These are phyloP conservation scores for Saccostrea glomerata DNA, from an alignment of 1,140 invertebrate genomes.

Conservation along the genomic window DNA sequence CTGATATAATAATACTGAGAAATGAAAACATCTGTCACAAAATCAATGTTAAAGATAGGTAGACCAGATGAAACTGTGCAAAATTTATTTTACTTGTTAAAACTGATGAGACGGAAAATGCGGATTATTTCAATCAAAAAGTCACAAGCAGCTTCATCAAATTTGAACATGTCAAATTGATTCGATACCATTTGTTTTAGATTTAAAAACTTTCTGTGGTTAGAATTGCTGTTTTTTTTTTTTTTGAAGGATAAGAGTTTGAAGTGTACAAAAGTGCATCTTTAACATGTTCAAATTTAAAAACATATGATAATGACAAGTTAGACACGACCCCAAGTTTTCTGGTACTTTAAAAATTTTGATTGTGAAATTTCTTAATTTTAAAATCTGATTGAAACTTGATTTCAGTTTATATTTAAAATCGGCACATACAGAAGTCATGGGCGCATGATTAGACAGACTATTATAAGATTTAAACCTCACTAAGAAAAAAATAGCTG, in stretches of 20 bases:
- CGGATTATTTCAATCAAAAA: too few species aligned
- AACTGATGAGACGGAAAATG: too few species aligned
- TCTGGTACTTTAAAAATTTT: neutral
- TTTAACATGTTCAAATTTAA: too few species aligned
- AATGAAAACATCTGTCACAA: neutral
- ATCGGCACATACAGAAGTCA: neutral
- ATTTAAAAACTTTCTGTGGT: too few species aligned
- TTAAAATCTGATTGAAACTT: neutral
- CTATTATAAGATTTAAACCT: slow-evolving; percentile 21
- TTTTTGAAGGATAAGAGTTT: too few species aligned
- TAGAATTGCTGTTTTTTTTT: too few species aligned
- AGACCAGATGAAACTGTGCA: neutral
- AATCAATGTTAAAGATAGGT: neutral
- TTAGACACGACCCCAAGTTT: neutral
- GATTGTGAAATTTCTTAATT: neutral
- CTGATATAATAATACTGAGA: neutral
- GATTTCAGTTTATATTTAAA: neutral
- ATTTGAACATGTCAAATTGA: too few species aligned
- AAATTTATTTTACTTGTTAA: too few species aligned
- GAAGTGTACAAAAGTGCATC: too few species aligned
- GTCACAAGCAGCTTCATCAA: too few species aligned
- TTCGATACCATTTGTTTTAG: too few species aligned
- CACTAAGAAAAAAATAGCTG: neutral
- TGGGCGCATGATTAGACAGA: neutral
- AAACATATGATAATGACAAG: neutral